These are phyloP conservation scores for Pseudopleuronectes americanus DNA, from an alignment of 2,797 vertebrate species.

Conservation along the genomic window DNA sequence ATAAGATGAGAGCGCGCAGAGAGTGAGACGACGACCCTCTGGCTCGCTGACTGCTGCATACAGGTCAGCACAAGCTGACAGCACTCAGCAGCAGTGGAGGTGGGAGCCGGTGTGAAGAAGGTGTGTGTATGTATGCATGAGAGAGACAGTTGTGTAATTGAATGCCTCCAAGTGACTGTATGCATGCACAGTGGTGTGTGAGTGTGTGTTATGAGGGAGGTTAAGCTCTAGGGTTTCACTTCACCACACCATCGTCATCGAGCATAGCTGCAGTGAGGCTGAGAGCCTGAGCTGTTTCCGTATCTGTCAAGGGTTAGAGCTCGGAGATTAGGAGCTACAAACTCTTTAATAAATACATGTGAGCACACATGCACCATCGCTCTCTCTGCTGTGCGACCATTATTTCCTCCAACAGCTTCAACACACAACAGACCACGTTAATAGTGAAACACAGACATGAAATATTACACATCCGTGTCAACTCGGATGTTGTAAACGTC, in stretches of 20 bases:
- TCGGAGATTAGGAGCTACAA: conserved; percentile 52
- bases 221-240: conserved; percentile 42
- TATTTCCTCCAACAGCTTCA: conserved; percentile 31
- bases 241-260: conserved; percentile 34
- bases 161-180: conserved; percentile 33
- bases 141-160: conserved; percentile 36
- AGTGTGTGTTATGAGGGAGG: conserved; percentile 36
- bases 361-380: not conserved
- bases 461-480: conserved; percentile 67
- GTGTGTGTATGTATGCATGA: conserved; percentile 30
- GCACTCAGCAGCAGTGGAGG: conserved; percentile 23
- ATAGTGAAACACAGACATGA: conserved; percentile 64
- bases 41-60: conserved; percentile 61
- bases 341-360: conserved; percentile 26
- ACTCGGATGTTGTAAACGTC: conserved; percentile 46
- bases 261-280: conserved; percentile 28
- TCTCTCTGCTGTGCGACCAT: conserved; percentile 32
- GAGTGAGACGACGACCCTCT: conserved; percentile 33
- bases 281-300: conserved; percentile 44
- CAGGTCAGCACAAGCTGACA: conserved; percentile 63
- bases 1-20: conserved; percentile 29
- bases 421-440: conserved; percentile 44
- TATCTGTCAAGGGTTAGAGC: conserved; percentile 65
- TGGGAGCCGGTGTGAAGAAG: conserved; percentile 27
- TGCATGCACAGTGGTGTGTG: conserved; percentile 20